Evolutionary conservation across 2,888 invertebrate species (phyloP), one percentile per base, ranked within the genome.

Genomic region (Nematopogon swammerdamellus): DNA sequence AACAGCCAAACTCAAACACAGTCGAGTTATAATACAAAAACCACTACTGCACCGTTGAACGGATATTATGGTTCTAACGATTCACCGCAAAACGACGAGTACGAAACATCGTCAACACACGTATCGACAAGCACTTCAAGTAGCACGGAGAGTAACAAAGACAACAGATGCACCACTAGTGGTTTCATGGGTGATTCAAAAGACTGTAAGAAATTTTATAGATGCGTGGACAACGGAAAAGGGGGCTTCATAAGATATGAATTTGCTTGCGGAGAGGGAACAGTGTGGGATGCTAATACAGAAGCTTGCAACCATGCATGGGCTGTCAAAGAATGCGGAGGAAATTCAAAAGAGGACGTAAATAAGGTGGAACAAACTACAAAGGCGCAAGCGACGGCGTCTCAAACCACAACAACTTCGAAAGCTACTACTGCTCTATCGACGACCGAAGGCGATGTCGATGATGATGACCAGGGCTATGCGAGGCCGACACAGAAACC

Each of bases 231-330:
- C 20, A 61, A 62, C 48, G 63, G 61, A 47, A 70, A 79, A 19
- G 83, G 82, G 52, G 76, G 77, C 2, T 88, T 75, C 58, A 84
- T 70, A 46, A 85, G 82, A 67, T 86, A 87, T 62, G 86, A 89
- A 54, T 92, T 89, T 63, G 72, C 72, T 11, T 92, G 92, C 65
- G 87, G 85, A 2, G 82, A 85, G 49, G 90, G 89, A 47, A 92
- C 91, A 3, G 85, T 88, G 29, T 92, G 91, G 91, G 89, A 90
- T 68, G 81, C 84, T 51, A 70, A 79, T 48, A 69, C 84, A 51
- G 74, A 83, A 62, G 82, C 86, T 46, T 91, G 91, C 63, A 88
- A 91, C 65, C 83, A 90, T 62, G 80, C 81, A 43, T 81, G 80
- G 67, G 75, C 79, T 19, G 80, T 80, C 47, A 67, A 72, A 49